A percentile compares a stretch with the other conserved stretches of the same genome.
phyloP scores from a whole-genome alignment of 30 jellyfish, hydroid and myxozoan species.

The Mastigias papua region DNA sequence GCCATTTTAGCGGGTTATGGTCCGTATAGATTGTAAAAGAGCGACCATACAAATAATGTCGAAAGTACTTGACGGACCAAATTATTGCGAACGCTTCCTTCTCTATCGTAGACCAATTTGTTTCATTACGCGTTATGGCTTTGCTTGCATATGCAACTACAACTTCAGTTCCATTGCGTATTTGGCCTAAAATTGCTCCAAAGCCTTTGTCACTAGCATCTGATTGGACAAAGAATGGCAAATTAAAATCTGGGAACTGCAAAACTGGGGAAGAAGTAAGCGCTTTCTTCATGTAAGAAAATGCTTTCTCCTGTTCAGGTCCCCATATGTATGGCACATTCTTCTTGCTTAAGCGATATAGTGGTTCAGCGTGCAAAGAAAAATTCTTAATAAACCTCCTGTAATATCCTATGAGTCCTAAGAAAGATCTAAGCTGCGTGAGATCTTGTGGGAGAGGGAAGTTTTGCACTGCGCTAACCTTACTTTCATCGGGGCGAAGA shows the following conservation, averaged over 20 bases:
- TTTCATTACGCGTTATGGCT: neutral
- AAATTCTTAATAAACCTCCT: conserved; percentile 58
- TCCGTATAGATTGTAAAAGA: conserved; percentile 63
- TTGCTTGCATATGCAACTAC: conserved; percentile 66
- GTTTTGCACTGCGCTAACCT: conserved; percentile 32
- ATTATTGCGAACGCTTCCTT: conserved; percentile 73
- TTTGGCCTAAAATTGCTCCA: conserved; percentile 64
- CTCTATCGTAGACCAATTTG: conserved; percentile 49
- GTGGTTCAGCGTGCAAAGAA: conserved; percentile 47
- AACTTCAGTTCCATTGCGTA: conserved; percentile 35
- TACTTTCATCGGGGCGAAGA: conserved; percentile 37
- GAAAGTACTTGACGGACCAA: conserved; percentile 45
- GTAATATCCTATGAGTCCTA: conserved; percentile 67
- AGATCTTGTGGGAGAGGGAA: conserved; percentile 63
- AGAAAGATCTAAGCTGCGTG: conserved; percentile 56
- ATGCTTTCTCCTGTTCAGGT: conserved; percentile 50
- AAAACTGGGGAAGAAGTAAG: conserved; percentile 60
- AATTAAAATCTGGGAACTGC: conserved; percentile 44
- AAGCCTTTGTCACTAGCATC: conserved; percentile 64
- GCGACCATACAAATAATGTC: conserved; percentile 67
- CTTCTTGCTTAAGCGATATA: conserved; percentile 45
- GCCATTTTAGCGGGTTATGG: conserved; percentile 77
- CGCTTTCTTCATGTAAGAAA: conserved; percentile 36
- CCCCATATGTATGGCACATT: conserved; percentile 47
- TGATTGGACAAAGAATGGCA: conserved; percentile 38